phyloP scores from a whole-genome alignment of 2,797 vertebrate species.

The Gambusia yucatana region DNA sequence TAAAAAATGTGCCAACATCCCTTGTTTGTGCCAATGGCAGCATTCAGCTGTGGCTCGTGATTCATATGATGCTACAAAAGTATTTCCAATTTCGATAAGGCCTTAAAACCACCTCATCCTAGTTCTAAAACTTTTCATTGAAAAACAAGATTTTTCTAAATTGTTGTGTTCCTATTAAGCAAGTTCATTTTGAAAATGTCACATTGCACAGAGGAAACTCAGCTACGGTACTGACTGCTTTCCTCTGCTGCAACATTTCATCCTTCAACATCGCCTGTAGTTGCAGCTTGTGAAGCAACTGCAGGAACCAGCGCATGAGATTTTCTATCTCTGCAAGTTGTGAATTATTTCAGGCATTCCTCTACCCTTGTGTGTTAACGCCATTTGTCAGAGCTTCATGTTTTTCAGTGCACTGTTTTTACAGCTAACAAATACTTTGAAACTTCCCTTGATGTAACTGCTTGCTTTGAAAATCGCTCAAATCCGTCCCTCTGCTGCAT shows the following conservation, averaged over 20 bases:
- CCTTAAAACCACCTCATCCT: no score
- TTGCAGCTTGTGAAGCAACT: slow-evolving; percentile 35
- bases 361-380: background rate
- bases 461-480: slow-evolving; percentile 26
- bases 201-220: no score
- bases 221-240: no score
- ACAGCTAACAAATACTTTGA: slow-evolving; percentile 28
- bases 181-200: no score
- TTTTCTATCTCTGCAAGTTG: slow-evolving; percentile 1
- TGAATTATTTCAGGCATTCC: background rate
- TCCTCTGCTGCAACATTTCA: slow-evolving; percentile 39
- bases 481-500: slow-evolving; percentile 26
- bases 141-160: no score
- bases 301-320: background rate
- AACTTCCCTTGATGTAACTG: slow-evolving; percentile 24
- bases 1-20: no score
- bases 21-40: no score
- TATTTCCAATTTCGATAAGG: no score
- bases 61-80: no score
- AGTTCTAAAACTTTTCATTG: no score
- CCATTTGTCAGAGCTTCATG: slow-evolving; percentile 2
- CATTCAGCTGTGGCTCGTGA: no score
- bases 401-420: slow-evolving; percentile 15
- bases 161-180: no score
- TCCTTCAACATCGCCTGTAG: slow-evolving; percentile 24